Evolutionary conservation across 2,888 invertebrate genomes (phyloP).

Genomic region (Drosophila mimetica): DNA sequence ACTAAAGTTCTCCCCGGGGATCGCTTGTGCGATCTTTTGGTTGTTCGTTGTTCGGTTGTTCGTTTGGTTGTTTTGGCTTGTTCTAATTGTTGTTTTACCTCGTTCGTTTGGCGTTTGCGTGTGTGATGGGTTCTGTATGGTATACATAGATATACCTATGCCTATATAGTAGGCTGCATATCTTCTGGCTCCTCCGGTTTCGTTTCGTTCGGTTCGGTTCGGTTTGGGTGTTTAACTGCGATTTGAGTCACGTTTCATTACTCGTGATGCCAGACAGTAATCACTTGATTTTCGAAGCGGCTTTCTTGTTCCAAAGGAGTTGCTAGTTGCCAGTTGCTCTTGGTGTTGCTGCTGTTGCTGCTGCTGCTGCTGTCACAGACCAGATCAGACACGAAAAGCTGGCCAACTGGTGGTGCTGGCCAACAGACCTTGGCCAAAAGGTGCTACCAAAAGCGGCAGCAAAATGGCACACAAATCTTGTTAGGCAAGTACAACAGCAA

Average conservation of each 20-base stretch:
- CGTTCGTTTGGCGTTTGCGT: conserved; percentile 60
- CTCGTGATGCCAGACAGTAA: conserved; percentile 81
- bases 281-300: conserved; percentile 76
- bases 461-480: conserved; percentile 54
- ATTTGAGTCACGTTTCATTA: conserved; percentile 82
- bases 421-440: conserved; percentile 29
- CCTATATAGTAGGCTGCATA: conserved; percentile 7
- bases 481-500: conserved; percentile 39
- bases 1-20: conserved; percentile 13
- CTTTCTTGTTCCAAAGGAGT: conserved; percentile 44
- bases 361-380: conserved; percentile 45
- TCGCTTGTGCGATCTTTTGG: conserved; percentile 24
- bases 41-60: conserved; percentile 22
- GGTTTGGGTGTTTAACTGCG: conserved; percentile 74
- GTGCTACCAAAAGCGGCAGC: conserved; percentile 51
- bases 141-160: conserved; percentile 7
- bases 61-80: conserved; percentile 57
- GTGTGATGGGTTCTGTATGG: conserved; percentile 28
- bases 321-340: conserved; percentile 19
- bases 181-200: conserved; percentile 4
- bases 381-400: conserved; percentile 43
- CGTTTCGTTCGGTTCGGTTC: background rate
- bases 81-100: conserved; percentile 79
- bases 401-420: conserved; percentile 10
- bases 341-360: conserved; percentile 31